Evolutionary conservation across 1,140 invertebrate genomes (phyloP).

Genomic region (Pseudomyrmex sp.): DNA sequence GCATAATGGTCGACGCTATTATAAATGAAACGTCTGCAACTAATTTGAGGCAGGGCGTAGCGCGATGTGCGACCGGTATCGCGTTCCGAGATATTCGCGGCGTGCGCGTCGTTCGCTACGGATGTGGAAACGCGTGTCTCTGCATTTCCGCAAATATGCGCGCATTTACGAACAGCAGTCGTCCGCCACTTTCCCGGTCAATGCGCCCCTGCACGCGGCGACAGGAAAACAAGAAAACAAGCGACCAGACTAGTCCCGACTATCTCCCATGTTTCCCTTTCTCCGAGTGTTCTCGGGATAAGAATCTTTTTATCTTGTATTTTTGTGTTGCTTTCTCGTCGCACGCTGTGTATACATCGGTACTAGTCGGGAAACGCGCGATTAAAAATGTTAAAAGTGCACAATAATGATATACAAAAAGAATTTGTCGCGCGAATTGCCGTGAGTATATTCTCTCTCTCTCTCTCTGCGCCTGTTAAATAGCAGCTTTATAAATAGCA

Average conservation of each 20-base stretch:
- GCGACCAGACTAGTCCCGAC: background rate
- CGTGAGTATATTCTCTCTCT: no score
- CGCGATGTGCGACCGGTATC: constrained; percentile 60
- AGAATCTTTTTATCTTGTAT: background rate
- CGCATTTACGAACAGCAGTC: constrained; percentile 15
- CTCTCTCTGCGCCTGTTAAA: background rate
- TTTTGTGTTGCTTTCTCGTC: constrained; percentile 15
- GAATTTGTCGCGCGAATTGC: background rate
- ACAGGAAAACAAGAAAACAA: constrained; percentile 29
- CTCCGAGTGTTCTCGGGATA: background rate
- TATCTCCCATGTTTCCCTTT: background rate
- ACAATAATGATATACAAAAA: background rate
- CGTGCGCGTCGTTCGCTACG: constrained; percentile 58
- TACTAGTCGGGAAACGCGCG: background rate
- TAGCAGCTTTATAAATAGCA: background rate
- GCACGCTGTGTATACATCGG: background rate
- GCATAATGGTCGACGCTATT: constrained; percentile 80
- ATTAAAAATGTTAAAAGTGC: background rate
- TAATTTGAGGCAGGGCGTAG: constrained; percentile 81
- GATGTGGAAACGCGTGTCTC: constrained; percentile 22
- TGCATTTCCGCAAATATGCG: background rate
- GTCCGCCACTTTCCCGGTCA: constrained; percentile 26
- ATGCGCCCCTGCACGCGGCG: background rate
- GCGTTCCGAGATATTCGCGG: constrained; percentile 22
- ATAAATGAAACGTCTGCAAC: constrained; percentile 84